phyloP scores from a whole-genome alignment of 2,797 vertebrate genomes.

The Ctenopoma kingsleyae region DNA sequence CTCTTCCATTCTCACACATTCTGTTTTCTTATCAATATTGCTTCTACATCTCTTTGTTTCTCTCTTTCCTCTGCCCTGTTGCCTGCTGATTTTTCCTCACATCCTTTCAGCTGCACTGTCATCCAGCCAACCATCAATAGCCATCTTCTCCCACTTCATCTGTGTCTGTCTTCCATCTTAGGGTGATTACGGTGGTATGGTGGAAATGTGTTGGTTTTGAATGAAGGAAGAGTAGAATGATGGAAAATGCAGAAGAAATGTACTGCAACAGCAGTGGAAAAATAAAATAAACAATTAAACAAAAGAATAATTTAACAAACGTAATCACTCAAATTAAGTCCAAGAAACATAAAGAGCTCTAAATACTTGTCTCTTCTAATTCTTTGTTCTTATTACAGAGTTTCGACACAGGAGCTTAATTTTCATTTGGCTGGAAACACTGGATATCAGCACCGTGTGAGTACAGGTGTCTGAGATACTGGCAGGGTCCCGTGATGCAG shows the following conservation, averaged over 20 bases:
- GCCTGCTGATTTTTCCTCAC: slow-evolving; percentile 22
- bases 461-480: background rate
- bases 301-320: background rate
- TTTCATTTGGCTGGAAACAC: background rate
- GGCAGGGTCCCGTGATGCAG: slow-evolving; percentile 25
- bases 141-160: slow-evolving; percentile 30
- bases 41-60: slow-evolving; percentile 9
- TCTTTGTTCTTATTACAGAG: background rate
- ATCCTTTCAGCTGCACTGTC: slow-evolving; percentile 35
- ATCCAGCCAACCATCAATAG: slow-evolving; percentile 32
- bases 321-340: background rate
- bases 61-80: background rate
- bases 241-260: background rate
- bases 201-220: slow-evolving; percentile 46
- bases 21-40: slow-evolving; percentile 31
- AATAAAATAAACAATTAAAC: background rate
- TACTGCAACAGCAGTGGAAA: slow-evolving; percentile 4
- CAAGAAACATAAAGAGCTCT: background rate
- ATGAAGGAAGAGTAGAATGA: slow-evolving; percentile 14
- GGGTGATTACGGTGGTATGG: slow-evolving; percentile 50
- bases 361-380: background rate
- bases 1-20: slow-evolving; percentile 9
- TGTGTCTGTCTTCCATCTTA: slow-evolving; percentile 28
- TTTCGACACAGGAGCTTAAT: background rate
- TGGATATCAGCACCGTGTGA: background rate